phyloP scores from a whole-genome alignment of 1,140 invertebrate genomes.

The Ephestia elutella region DNA sequence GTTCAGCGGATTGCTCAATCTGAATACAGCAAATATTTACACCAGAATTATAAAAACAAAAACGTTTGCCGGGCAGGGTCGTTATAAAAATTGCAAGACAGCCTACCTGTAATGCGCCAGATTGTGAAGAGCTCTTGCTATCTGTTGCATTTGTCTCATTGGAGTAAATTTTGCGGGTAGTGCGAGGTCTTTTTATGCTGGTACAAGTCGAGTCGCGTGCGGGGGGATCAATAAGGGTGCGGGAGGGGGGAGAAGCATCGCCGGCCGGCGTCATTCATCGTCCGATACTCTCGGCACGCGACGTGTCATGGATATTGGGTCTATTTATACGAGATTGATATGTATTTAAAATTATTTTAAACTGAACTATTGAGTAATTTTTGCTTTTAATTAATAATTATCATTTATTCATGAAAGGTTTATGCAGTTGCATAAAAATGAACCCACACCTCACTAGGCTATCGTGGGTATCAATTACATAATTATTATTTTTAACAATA shows the following conservation, averaged over 20 bases:
- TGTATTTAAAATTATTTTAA: too few species aligned
- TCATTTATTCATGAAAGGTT: too few species aligned
- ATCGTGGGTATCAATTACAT: too few species aligned
- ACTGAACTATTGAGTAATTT: too few species aligned
- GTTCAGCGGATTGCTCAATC: constrained; percentile 1
- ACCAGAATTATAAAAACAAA: constrained; percentile 19
- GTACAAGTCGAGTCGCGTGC: constrained; percentile 10
- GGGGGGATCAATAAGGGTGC: constrained; percentile 37
- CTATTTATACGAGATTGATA: too few species aligned
- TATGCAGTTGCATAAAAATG: too few species aligned
- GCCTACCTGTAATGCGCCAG: constrained; percentile 13
- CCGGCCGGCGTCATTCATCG: constrained; percentile 11
- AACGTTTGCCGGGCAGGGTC: constrained; percentile 15
- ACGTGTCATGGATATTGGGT: too few species aligned
- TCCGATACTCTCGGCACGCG: neutral
- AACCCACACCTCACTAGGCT: too few species aligned
- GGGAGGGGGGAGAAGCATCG: constrained; percentile 13
- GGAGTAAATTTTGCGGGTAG: constrained; percentile 10
- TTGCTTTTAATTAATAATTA: too few species aligned
- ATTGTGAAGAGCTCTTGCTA: constrained; percentile 9
- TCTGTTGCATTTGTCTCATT: neutral
- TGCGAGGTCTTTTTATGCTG: constrained; percentile 24
- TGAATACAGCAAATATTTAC: constrained; percentile 11
- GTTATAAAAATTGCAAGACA: constrained; percentile 22
- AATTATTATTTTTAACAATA: too few species aligned